Conservation (phyloP, 2,888 invertebrate species). For the Apodemia zela region DNA sequence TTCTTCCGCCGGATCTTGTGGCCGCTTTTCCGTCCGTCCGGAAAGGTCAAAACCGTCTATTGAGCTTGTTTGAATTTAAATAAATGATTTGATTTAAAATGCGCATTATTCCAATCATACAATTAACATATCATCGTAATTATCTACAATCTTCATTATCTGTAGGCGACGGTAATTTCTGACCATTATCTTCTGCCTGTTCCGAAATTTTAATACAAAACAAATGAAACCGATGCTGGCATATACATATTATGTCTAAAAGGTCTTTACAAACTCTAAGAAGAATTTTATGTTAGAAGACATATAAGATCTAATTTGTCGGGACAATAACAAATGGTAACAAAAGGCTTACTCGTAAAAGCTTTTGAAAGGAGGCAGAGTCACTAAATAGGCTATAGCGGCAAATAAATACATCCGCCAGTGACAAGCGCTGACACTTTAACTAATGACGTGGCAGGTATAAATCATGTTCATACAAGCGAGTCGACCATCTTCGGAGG, state of each 20-base stretch:
- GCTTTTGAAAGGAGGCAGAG: constrained; percentile 32
- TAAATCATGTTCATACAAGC: constrained; percentile 74
- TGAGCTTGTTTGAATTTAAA: too few relatives aligned
- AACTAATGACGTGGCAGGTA: constrained; percentile 75
- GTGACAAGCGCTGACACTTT: constrained; percentile 62
- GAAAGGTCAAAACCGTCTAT: too few relatives aligned
- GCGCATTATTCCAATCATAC: too few relatives aligned
- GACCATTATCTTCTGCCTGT: too few relatives aligned
- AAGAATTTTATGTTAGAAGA: background rate
- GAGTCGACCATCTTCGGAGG: constrained; percentile 52
- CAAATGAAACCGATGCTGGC: background rate
- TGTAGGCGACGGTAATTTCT: too few relatives aligned
- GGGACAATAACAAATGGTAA: background rate
- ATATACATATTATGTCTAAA: background rate
- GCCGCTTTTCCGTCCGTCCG: too few relatives aligned
- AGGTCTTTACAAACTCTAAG: background rate
- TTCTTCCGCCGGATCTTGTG: too few relatives aligned
- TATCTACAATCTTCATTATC: too few relatives aligned
- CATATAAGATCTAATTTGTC: background rate
- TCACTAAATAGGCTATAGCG: constrained; percentile 48
- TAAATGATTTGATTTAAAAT: too few relatives aligned
- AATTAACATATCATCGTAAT: too few relatives aligned
- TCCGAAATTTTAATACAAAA: background rate
- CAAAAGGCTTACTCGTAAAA: constrained; percentile 20
- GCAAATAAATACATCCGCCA: constrained; percentile 68